Base-by-base conservation (phyloP, 2,888 invertebrate genomes). In the Trissonchulus latispiculum region DNA sequence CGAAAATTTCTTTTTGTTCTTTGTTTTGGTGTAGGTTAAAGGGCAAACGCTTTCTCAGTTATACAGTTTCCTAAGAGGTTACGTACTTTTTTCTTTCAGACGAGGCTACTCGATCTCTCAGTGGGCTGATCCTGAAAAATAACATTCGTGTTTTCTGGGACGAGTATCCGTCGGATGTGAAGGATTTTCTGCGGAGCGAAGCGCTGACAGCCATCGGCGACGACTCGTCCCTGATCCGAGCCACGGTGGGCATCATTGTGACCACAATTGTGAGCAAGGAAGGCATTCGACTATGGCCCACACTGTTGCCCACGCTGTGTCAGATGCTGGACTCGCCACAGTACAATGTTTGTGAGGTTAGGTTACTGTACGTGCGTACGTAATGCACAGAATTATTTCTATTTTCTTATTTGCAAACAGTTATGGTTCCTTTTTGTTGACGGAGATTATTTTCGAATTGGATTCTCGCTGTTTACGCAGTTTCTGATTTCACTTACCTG, bases 41-140 rank as follows among this genome's bases (percentile, higher is more conserved):
- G n/a, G n/a, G n/a, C n/a, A n/a, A n/a, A n/a, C n/a, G n/a, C n/a
- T n/a, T n/a, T n/a, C n/a, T n/a, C n/a, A n/a, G n/a, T n/a, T n/a
- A n/a, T n/a, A n/a, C n/a, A n/a, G n/a, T n/a, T n/a, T n/a, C n/a
- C n/a, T n/a, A n/a, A n/a, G n/a, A n/a, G n/a, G n/a, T n/a, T n/a
- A n/a, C n/a, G n/a, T n/a, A 68, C 36, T 69, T 72, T 37, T 73
- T 29, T 72, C 8, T 68, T 64, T 64, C 81, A 89, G 95, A 96
- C 88, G 96, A 96, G 84, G 92, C 97, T 72, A 96, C 95, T 73
- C 89, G 99, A 81, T 97, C 97, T 35, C 86, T 99, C 72, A 95
- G 95, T 86, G 99, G 99, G 79, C 87, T 99, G 77, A 95, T 99
- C 81, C 87, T 99, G 80, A 99, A 99, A 85, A 99, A 99, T 85